Base-by-base conservation (phyloP, 1,140 invertebrate genomes). In the Condylostylus longicornis region DNA sequence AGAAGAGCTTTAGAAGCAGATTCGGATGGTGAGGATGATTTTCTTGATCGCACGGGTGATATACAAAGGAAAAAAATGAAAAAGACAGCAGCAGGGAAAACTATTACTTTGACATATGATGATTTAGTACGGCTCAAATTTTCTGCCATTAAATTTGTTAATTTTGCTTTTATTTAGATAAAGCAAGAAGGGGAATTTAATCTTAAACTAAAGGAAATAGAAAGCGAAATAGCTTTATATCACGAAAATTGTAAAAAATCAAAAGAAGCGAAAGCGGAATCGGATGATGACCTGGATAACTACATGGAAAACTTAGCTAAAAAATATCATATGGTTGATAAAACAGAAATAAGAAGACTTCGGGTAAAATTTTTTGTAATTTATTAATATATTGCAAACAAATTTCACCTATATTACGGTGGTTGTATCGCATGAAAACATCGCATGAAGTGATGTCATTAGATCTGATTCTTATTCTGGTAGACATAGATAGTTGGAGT, bases 11-110 rank as follows among this genome's bases (percentile, higher is more conserved):
- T 12, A 41, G 36, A 0, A 10, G 71, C 72, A 42, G 78, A 84
- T 50, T 82, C 80, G 59, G 87, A 94, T 52, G 91, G 85, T n/a
- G 94, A 98, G 58, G 94, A 98, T 42, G 83, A 82, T 13, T 98
- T 86, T 65, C 69, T 94, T 34, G 95, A 98, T 62, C 67, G 94
- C 48, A 98, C 94, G 8, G 94, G 94, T 6, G 75, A 78, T 33
- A 74, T 97, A 20, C 89, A 95, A 55, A 76, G 75, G 41, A 96
- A 96, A 62, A 65, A 93, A 12, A 66, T 79, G 45, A 71, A 62
- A 49, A 68, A 45, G 68, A 73, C 47, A 68, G 78, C 27, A 76
- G 75, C 51, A 41, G 67, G 22, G 60, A 68, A 28, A 51, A 70
- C 50, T 19, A 56, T 55, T 17, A 55, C 66, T 0, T 46, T 68